Base-by-base conservation (phyloP, 2,797 vertebrate genomes). In the Sylvia borin region DNA sequence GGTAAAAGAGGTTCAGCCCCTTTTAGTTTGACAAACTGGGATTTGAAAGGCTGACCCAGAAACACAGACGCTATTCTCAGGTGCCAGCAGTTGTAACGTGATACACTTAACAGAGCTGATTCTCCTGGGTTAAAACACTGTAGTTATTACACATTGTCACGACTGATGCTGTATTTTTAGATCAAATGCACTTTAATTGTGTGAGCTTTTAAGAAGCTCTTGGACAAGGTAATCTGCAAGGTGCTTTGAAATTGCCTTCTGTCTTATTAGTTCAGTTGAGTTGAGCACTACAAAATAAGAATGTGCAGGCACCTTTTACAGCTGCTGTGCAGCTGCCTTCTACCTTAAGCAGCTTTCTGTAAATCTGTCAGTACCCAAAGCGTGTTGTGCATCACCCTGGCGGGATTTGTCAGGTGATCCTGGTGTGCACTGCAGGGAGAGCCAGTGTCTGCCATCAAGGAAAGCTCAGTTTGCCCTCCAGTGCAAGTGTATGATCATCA, bases 241-340 rank as follows among this genome's bases (percentile, higher is more conserved):
- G 78, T 5, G 22, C 85, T 96, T 96, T 95, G 94, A 94, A 96
- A 95, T 71, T 83, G 57, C 72, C 73, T 95, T 91, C 92, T 1
- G 1, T 75, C 71, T 87, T 86, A 25, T 27, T 83, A 80, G 68
- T 68, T 92, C 57, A 48, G 66, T 67, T 58, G n/a, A 55, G 73
- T 67, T 61, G 73, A 93, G 75, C 31, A 55, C 50, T 91, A 48
- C 4, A 5, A 93, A 91, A 67, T 27, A 58, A 75, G 32, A 79
- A 70, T 22, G 66, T 86, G 70, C 62, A 36, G 90, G 38, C 5
- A 2, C 32, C 51, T 92, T 17, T 3, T 32, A 31, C 55, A 66
- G 50, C 47, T 13, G 9, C 90, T 5, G 5, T 58, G 62, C 58
- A 71, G 78, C 77, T 85, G 83, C 87, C 76, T 94, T 81, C 82